Evolutionary conservation across 2,888 invertebrate species (phyloP).

Genomic region (Synanthedon tipuliformis): DNA sequence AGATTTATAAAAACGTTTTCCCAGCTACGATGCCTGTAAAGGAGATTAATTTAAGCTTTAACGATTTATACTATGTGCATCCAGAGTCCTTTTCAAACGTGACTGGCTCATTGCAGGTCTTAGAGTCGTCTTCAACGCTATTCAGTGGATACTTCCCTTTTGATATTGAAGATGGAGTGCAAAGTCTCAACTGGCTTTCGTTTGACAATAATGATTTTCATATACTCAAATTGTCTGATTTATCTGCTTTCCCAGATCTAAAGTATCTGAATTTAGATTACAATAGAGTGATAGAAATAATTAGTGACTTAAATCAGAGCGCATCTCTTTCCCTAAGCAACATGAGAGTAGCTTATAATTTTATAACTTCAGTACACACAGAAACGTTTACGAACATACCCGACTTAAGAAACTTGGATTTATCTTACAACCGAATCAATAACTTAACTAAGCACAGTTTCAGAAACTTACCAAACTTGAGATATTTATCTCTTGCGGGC

Average conservation of each 20-base stretch:
- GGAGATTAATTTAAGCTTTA: conserved; percentile 92
- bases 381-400: conserved; percentile 79
- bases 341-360: conserved; percentile 85
- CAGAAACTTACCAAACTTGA: conserved; percentile 80
- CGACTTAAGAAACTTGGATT: conserved; percentile 80
- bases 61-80: conserved; percentile 86
- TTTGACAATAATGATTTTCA: conserved; percentile 90
- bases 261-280: conserved; percentile 89
- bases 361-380: conserved; percentile 74
- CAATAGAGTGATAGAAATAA: conserved; percentile 79
- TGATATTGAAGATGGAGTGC: conserved; percentile 79
- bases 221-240: conserved; percentile 76
- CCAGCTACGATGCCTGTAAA: conserved; percentile 80
- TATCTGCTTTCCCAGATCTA: conserved; percentile 75
- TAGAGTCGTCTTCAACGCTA: conserved; percentile 88
- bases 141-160: conserved; percentile 83
- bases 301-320: conserved; percentile 75
- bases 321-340: conserved; percentile 80
- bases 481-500: conserved; percentile 84
- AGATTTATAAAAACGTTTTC: conserved; percentile 78
- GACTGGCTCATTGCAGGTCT: conserved; percentile 79
- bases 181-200: conserved; percentile 83
- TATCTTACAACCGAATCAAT: conserved; percentile 82
- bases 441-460: conserved; percentile 79
- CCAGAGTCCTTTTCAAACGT: conserved; percentile 83